Evolutionary conservation across 2,113 vertebrate species (phyloP), one percentile per base, ranked within the genome.

Genomic region (Sceloporus undulatus): DNA sequence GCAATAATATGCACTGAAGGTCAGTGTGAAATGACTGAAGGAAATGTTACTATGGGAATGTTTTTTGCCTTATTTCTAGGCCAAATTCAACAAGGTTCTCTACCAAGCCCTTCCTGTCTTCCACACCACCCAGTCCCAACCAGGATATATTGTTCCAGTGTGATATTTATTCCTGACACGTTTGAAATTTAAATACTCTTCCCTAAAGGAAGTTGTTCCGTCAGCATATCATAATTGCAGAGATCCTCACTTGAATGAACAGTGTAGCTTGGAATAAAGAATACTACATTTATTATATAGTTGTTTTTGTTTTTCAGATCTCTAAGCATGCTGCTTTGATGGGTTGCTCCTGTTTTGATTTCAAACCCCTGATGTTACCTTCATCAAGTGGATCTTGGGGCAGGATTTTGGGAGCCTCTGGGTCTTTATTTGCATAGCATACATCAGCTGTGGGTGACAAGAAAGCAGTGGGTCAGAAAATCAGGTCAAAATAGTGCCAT

Each of bases 381-480:
- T 88, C 87, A 70, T 48, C 74, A 88, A 78, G 5, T 40, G 23
- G 48, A 27, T 78, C 81, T 83, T 88, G 62, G 13, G n/a, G 21
- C 65, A 40, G 42, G 77, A 68, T 83, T 29, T 83, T 25, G 52
- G 52, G 23, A 16, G 25, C 9, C 14, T 71, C 13, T 48, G 76
- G 74, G 16, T 59, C 14, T 56, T 78, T 70, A 42, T 88, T 88
- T 10, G 29, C 62, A 76, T 88, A 88, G 73, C 14, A 83, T 29
- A 16, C 9, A 48, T 70, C 74, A 29, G 9, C 74, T 88, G 68
- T 78, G 23, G 71, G 34, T 19, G n/a, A 78, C 10, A 84, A 84
- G 42, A 56, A 77, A 70, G 62, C n/a, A 13, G 18, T 5, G 14
- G 74, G 21, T 88, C 18, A 88, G 62, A 56, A 40, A 42, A 56